Evolutionary conservation across 1,140 invertebrate genomes (phyloP), one percentile per base, ranked within the genome.

Genomic region (Orchestia grillus): DNA sequence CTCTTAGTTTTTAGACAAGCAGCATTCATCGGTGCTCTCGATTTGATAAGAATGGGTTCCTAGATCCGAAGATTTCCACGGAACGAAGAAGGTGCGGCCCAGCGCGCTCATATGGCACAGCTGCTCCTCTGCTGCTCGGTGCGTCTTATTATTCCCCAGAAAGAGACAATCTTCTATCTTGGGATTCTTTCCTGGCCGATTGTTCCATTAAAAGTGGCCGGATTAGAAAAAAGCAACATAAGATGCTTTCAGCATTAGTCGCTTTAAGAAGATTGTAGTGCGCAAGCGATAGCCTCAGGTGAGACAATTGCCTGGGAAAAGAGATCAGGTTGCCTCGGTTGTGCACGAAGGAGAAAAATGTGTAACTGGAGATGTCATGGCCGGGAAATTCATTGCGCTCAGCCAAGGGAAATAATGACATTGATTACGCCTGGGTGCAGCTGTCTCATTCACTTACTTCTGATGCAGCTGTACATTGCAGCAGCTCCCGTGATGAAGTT

Each of bases 301-400:
- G 88, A 90, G 88, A 90, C n/a, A 90, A 90, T 90, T 44, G 88
- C n/a, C 88, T 90, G 41, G 88, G 88, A 90, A 90, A 90, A 90
- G 42, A 44, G n/a, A 42, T 90, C 88, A 90, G 88, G 88, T 90
- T 90, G 36, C 62, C 62, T 77, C 28, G 28, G 62, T 77, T 90
- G n/a, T 90, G 88, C 41, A 15, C 42, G 43, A 43, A 90, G 88
- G 43, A 90, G 41, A 44, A 44, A 42, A 42, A 44, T 90, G 88
- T 90, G 88, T 28, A 90, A 90, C 41, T 90, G 43, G 41, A 44
- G 88, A 90, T 43, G 88, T 90, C 88, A 77, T 77, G 88, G 88
- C n/a, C 8, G 88, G 43, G 43, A 44, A 90, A 90, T 90, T 90
- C 88, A 90, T 42, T 90, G 88, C 43, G 88, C 43, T 23, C 88